Evolutionary conservation across 2,888 invertebrate genomes (phyloP), one percentile per base, ranked within the genome.

Genomic region (Rotaria macrura): DNA sequence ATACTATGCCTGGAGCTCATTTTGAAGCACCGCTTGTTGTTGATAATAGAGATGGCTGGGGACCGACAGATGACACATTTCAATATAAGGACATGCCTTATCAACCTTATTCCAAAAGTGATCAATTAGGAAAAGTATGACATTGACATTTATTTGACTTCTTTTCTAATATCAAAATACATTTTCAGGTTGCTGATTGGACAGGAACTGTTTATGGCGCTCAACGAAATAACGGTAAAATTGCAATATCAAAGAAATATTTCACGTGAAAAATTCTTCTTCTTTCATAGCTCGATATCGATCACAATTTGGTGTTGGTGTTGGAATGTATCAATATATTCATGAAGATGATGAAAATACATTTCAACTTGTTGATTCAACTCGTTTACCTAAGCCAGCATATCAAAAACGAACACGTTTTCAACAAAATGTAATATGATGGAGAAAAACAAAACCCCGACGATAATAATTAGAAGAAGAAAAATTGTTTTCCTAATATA

Each of bases 291-390:
- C 90, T 40, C 90, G 90, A 87, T 91, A 91, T 86, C 88, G 88
- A 38, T 90, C 91, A 25, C 90, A 91, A 49, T 91, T 90, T 89
- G 88, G 88, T 83, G 90, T 89, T 55, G 88, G 88, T 72, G 96
- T 96, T 83, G 96, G 94, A 89, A 97, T 97, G 89, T 99, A 99
- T 91, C 96, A 98, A 0, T 99, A 99, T 91, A 97, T 95, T 90
- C 98, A 98, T 89, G 99, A 99, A 89, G 98, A 99, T 90, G 99
- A 99, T 90, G 99, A 99, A 91, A 95, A 95, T 88, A 95, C 96
- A 85, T 99, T 99, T 93, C 98, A 98, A 91, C 92, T 99, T 92
- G 99, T 99, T 88, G 97, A 98, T 90, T 96, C 96, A 1, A 94
- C 96, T 0, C 74, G 84, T 54, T 49, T 83, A 40, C 52, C 54